Conservation (phyloP, 2,113 vertebrate species). For the Oceanites oceanicus region DNA sequence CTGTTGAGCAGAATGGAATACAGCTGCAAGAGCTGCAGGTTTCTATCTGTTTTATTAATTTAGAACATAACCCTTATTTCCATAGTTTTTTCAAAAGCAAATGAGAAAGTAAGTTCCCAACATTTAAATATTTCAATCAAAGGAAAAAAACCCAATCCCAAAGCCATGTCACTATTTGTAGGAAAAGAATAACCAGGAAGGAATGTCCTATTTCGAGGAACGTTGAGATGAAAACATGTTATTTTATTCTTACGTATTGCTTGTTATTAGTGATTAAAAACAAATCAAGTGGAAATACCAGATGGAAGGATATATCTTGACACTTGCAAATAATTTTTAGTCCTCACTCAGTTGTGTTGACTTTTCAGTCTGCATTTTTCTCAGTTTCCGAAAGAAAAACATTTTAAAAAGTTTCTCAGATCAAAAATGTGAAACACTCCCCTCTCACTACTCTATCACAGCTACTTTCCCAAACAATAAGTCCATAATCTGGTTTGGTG, state of each 20-base stretch:
- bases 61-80: background rate
- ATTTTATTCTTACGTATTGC: background rate
- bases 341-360: background rate
- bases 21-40: background rate
- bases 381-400: background rate
- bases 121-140: background rate
- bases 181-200: background rate
- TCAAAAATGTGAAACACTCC: background rate
- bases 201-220: background rate
- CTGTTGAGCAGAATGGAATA: background rate
- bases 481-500: background rate
- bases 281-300: background rate
- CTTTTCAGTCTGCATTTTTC: background rate
- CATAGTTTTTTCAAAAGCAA: background rate
- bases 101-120: background rate
- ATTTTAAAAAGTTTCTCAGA: background rate
- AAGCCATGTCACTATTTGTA: background rate
- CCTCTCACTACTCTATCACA: background rate
- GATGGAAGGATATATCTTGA: background rate
- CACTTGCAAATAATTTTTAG: background rate
- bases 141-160: background rate
- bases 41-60: background rate
- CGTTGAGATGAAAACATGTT: fast-evolving
- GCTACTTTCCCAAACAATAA: background rate
- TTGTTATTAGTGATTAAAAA: background rate